These are phyloP conservation scores for Rhizoglyphus robini DNA, from an alignment of 1,140 invertebrate species.

Conservation along the genomic window DNA sequence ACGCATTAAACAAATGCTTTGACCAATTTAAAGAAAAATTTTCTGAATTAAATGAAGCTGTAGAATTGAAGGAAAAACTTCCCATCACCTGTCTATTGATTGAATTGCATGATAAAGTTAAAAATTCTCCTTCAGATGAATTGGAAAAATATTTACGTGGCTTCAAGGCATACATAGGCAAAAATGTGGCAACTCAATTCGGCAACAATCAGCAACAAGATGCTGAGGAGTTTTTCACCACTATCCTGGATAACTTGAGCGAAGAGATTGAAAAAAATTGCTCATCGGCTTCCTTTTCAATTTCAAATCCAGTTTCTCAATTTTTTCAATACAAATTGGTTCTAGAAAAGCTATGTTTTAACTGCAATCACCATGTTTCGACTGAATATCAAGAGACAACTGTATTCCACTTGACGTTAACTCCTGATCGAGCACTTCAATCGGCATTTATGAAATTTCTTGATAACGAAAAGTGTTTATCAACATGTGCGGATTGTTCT, in stretches of 20 bases:
- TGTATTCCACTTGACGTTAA: neutral
- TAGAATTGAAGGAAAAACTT: neutral
- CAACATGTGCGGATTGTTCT: neutral
- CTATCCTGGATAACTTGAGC: neutral
- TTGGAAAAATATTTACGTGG: neutral
- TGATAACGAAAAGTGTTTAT: neutral
- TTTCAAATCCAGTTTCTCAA: constrained; percentile 5
- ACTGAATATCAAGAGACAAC: neutral
- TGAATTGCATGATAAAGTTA: neutral
- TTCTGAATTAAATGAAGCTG: neutral
- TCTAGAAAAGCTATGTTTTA: neutral
- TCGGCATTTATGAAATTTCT: neutral
- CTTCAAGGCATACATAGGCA: neutral
- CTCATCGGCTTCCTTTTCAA: neutral
- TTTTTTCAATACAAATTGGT: neutral
- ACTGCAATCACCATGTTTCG: neutral
- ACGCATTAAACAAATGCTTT: neutral
- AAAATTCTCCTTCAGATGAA: neutral
- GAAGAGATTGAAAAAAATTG: constrained; percentile 5
- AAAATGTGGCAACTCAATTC: neutral
- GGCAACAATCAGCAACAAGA: constrained; percentile 14
- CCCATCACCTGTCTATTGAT: neutral
- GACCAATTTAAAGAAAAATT: neutral
- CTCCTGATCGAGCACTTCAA: neutral
- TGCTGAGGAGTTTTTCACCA: constrained; percentile 12